Evolutionary conservation across 2,888 invertebrate genomes (phyloP).

Genomic region (Rhogogaster chlorosoma): DNA sequence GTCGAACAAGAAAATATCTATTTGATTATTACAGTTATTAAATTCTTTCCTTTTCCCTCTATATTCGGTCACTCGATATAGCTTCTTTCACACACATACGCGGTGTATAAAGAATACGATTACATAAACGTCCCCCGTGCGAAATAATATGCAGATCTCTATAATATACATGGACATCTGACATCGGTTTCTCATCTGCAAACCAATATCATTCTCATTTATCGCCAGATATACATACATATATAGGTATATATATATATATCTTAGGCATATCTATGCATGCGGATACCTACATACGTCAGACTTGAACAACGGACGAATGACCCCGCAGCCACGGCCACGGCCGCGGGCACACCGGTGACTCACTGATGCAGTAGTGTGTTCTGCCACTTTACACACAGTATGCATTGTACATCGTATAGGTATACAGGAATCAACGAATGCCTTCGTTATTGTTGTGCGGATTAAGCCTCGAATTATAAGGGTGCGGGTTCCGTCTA

Average conservation of each 20-base stretch:
- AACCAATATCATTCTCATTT: background rate
- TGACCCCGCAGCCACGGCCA: slow-evolving; percentile 53
- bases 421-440: background rate
- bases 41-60: no score
- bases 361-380: slow-evolving; percentile 62
- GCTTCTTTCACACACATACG: no score
- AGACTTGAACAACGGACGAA: slow-evolving; percentile 45
- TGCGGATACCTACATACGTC: background rate
- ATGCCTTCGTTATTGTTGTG: background rate
- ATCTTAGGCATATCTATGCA: background rate
- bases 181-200: background rate
- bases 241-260: no score
- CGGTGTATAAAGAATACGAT: background rate
- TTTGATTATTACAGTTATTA: no score
- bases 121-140: background rate
- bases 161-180: background rate
- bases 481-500: background rate
- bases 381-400: slow-evolving; percentile 17
- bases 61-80: no score
- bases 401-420: background rate
- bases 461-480: background rate
- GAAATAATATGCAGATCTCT: background rate
- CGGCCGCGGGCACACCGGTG: slow-evolving; percentile 60
- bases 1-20: background rate
- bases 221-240: background rate